Evolutionary conservation across 2,113 vertebrate species (phyloP).

Genomic region (Otus sunia): DNA sequence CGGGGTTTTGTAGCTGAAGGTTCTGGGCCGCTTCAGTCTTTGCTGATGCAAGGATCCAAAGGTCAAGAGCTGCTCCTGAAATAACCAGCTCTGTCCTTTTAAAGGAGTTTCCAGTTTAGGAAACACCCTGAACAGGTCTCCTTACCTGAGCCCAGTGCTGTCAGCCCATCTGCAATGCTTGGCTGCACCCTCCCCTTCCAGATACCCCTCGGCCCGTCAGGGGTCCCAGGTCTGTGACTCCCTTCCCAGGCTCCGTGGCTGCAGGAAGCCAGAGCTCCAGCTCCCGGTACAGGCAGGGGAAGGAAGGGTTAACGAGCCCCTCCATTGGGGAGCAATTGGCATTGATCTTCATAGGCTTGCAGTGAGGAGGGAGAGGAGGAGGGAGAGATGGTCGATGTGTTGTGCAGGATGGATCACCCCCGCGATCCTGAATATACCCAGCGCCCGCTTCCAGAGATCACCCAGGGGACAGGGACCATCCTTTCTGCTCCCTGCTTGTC

Average conservation of each 20-base stretch:
- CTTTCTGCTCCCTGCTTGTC: background rate
- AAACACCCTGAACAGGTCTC: background rate
- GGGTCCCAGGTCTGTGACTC: background rate
- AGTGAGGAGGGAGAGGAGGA: background rate
- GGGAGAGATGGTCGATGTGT: background rate
- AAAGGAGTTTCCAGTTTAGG: background rate
- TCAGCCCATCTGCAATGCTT: background rate
- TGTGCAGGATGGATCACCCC: background rate
- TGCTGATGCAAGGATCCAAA: background rate
- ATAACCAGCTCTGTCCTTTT: background rate
- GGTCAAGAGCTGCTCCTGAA: background rate
- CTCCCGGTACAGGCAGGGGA: background rate
- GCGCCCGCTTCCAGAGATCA: background rate
- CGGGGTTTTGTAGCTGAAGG: background rate
- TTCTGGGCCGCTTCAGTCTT: background rate
- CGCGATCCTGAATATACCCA: background rate
- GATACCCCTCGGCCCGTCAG: background rate
- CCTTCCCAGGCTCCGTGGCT: background rate
- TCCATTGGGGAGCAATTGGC: accelerated
- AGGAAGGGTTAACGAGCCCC: background rate
- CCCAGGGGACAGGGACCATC: background rate
- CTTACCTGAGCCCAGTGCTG: background rate
- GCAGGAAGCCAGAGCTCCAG: background rate
- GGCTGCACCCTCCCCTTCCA: background rate
- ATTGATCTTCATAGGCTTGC: background rate